Evolutionary conservation across 2,888 invertebrate species (phyloP).

Genomic region (Aphodius sticticus): DNA sequence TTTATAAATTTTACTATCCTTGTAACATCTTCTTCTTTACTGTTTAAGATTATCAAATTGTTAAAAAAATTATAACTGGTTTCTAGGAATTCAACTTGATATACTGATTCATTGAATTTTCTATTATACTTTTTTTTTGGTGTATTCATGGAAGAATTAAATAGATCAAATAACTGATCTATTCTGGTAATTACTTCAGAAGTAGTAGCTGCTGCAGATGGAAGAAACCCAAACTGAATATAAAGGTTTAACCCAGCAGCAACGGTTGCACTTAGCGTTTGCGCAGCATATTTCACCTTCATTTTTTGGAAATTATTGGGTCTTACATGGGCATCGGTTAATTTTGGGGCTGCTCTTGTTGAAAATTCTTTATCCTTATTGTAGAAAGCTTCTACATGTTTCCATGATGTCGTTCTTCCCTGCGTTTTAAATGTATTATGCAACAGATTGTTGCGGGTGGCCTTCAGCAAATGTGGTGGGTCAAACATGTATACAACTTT

Average conservation of each 20-base stretch:
- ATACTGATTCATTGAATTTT: constrained; percentile 8
- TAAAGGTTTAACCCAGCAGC: constrained; percentile 10
- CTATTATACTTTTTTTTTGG: constrained; percentile 7
- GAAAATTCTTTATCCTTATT: background rate
- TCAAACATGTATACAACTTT: constrained; percentile 14
- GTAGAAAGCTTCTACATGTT: constrained; percentile 7
- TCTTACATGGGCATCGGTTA: background rate
- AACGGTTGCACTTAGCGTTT: constrained; percentile 16
- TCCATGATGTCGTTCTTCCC: constrained; percentile 11
- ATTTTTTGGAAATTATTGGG: constrained; percentile 18
- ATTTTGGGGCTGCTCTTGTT: constrained; percentile 12
- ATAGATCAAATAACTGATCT: constrained; percentile 19
- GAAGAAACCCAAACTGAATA: background rate
- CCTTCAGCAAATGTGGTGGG: constrained; percentile 11
- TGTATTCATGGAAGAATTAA: constrained; percentile 10
- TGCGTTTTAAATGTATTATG: constrained; percentile 8
- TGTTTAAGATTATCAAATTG: constrained; percentile 5
- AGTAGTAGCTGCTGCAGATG: background rate
- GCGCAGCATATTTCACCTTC: constrained; percentile 13
- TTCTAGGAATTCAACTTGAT: constrained; percentile 15
- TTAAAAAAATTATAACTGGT: constrained; percentile 8
- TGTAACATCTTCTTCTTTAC: background rate
- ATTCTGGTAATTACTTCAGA: constrained; percentile 8
- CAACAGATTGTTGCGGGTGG: constrained; percentile 13
- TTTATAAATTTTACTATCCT: constrained; percentile 12